Percentiles rank a stretch among this genome's conserved stretches.
Conservation (phyloP, 1,140 invertebrate species). For the Drosophila baimaii region DNA sequence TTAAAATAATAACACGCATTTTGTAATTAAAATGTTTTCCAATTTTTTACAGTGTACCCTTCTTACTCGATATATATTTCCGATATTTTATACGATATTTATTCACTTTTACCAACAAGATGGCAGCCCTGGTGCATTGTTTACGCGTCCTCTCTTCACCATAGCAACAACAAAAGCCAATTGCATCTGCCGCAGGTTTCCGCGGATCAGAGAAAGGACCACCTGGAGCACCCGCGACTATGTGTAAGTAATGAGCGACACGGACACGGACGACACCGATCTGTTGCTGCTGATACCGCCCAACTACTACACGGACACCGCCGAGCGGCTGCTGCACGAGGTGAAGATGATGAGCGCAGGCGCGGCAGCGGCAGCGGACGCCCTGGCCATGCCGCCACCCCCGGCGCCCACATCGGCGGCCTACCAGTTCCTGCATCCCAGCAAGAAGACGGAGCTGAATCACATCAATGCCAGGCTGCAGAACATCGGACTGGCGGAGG, state of each 20-base stretch:
- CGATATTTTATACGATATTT: neutral
- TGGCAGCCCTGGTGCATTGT: constrained; percentile 15
- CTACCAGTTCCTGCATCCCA: constrained; percentile 70
- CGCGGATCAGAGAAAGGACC: constrained; percentile 5
- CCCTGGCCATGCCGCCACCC: constrained; percentile 63
- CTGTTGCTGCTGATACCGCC: constrained; percentile 91
- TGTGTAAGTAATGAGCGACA: constrained; percentile 89
- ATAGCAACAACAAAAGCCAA: constrained; percentile 40
- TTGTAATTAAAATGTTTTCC: no score
- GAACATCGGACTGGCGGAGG: constrained; percentile 53
- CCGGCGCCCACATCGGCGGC: constrained; percentile 57
- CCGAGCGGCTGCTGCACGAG: constrained; percentile 32
- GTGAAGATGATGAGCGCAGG: constrained; percentile 56
- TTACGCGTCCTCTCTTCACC: constrained; percentile 33
- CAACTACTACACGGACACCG: constrained; percentile 86
- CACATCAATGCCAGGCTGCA: constrained; percentile 71
- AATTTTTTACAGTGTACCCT: no score
- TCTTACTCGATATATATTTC: no score
- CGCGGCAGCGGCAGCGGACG: constrained; percentile 43
- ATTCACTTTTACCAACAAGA: neutral
- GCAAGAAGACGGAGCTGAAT: constrained; percentile 74
- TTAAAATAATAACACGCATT: no score
- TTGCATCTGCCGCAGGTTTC: constrained; percentile 37
- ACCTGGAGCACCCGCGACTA: constrained; percentile 9
- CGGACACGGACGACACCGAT: constrained; percentile 91